Base-by-base conservation (phyloP, 2,888 invertebrate species). In the Tolmerus cingulatus region DNA sequence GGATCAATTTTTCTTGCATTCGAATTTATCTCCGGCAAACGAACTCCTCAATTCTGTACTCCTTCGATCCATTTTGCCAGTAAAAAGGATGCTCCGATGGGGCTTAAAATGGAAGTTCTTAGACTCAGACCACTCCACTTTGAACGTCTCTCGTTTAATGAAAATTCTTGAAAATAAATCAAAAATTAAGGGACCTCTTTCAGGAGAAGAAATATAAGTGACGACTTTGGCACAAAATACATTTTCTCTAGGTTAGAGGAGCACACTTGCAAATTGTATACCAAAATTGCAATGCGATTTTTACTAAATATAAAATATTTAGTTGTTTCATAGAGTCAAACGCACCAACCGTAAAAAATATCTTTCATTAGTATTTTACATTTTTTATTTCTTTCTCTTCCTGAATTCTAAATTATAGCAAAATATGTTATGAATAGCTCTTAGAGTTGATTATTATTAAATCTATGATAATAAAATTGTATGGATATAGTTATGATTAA, bases 1-100 rank as follows among this genome's bases (percentile, higher is more conserved):
- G 92, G 91, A 91, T 91, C 91, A 91, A 90, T 81, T 81, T 81
- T 81, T 81, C 81, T 81, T 81, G 81, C 81, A 81, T 81, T 57
- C 81, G 81, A 81, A 81, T 81, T 81, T 81, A 81, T 81, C 81
- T 81, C 27, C 55, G 27, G 37, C 51, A 30, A 81, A 40, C 81
- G 51, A 81, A 81, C 23, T 55, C 55, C 9, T 81, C 9, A 40
- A 12, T 40, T 12, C 12, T 55, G 30, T 37, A 55, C 23, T 55
- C 55, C n/a, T 81, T 19, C 40, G 8, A 12, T 79, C 1, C 46
- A 7, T 5, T 19, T 8, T 30, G 81, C 30, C 55, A 23, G 57
- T 57, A 66, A 8, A 8, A 0, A 30, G 57, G 55, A 9, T 40
- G 40, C 40, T 30, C 66, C 57, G 34, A 51, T 27, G 55, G 51